Evolutionary conservation across 2,888 invertebrate species (phyloP), one percentile per base, ranked within the genome.

Genomic region (Lasioglossum figueresi): DNA sequence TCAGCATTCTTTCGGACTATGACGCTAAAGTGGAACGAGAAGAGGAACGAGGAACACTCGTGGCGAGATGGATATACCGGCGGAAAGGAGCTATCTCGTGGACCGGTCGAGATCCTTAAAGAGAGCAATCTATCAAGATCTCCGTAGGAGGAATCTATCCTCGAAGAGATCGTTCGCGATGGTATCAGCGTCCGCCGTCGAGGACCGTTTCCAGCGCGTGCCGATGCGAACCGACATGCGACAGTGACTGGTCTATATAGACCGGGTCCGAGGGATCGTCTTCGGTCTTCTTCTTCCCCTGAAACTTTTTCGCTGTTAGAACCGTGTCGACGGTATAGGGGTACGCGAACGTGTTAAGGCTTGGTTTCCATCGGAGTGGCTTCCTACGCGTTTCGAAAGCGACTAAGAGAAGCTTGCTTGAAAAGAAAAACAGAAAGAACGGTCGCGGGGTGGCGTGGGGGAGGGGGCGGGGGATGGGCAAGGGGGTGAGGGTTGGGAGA

Each of bases 161-260:
- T 66, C 78, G 43, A 52, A 34, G 52, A 78, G 66, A 84, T 84
- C 85, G 81, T 56, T 31, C 73, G 80, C 74, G 84, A 83, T 83
- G 79, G 34, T 45, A 85, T 80, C 77, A 8, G 56, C 83, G 43
- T 68, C 76, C 59, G 27, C 34, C 56, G 68, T 68, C 52, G 63
- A 74, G 72, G 68, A 34, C 68, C 37, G 68, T 68, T 71, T 70
- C 59, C 59, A 80, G 81, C 87, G 79, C 86, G 83, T 84, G 86
- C 87, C 83, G 48, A 59, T 31, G 43, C 40, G 48, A 74, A 34
- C 72, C 8, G 52, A 52, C 52, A 52, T 52, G 52, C 76, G 40
- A 73, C 70, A 52, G 37, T 52, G 68, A 37, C 37, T 68, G 68
- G 34, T 23, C 68, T 68, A 40, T 68, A 37, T 68, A 68, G 68